Conservation (phyloP, 2,888 invertebrate species). For the Thumatha senex region DNA sequence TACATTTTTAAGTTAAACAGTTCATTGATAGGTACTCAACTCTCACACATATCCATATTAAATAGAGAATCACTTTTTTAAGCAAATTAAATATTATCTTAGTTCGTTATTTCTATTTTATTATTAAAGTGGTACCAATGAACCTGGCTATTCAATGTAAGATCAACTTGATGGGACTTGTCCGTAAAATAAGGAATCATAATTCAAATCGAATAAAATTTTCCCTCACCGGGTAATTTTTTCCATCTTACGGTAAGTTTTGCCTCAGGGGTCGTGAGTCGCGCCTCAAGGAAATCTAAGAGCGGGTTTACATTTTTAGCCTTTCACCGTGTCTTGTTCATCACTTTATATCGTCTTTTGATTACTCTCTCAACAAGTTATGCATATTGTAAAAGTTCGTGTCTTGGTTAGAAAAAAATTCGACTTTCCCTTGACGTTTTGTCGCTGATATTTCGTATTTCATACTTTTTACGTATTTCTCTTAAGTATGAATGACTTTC, state of each 20-base stretch:
- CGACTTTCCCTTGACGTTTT: constrained; percentile 65
- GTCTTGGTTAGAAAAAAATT: constrained; percentile 67
- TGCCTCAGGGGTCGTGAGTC: constrained; percentile 72
- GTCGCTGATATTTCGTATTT: constrained; percentile 69
- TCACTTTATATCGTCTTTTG: constrained; percentile 83
- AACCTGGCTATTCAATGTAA: constrained; percentile 46
- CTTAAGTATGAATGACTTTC: constrained; percentile 68
- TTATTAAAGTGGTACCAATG: too few species aligned
- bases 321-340: constrained; percentile 79
- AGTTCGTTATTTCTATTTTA: too few species aligned
- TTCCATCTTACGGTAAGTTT: constrained; percentile 80
- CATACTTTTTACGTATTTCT: constrained; percentile 64
- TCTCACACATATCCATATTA: too few species aligned
- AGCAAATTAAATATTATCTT: too few species aligned
- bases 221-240: constrained; percentile 76
- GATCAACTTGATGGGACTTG: constrained; percentile 72
- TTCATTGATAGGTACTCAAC: too few species aligned
- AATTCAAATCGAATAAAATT: constrained; percentile 84
- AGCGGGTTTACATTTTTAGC: constrained; percentile 82
- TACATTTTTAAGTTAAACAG: too few species aligned
- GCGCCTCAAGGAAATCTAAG: constrained; percentile 75
- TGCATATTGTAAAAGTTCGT: constrained; percentile 79
- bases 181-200: constrained; percentile 82
- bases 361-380: constrained; percentile 83
- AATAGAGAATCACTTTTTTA: too few species aligned